These are phyloP conservation scores for Epizoanthus fatuus DNA, from an alignment of 92 coral and sea anemone species.

Conservation along the genomic window DNA sequence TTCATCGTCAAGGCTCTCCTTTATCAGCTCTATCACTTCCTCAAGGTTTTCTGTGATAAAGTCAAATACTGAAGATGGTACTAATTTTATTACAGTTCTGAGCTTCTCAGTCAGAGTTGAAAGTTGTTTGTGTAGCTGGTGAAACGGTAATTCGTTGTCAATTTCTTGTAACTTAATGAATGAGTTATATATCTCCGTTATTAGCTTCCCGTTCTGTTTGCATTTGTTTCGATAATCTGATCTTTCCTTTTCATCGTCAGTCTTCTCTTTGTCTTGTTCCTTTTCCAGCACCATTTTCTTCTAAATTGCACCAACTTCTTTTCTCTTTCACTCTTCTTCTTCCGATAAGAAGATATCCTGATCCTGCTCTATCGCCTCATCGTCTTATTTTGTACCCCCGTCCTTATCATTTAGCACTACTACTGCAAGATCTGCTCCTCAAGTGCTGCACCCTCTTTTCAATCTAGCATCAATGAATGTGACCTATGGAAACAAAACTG, in stretches of 20 bases:
- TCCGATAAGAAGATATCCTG: too few species aligned
- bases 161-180: background rate
- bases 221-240: background rate
- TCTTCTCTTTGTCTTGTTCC: background rate
- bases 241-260: background rate
- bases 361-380: too few species aligned
- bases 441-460: too few species aligned
- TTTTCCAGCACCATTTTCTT: background rate
- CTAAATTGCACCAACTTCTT: background rate
- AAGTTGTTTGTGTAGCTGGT: background rate
- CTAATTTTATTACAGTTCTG: background rate
- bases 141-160: background rate
- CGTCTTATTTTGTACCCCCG: too few species aligned
- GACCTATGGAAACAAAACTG: too few species aligned
- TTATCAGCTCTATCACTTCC: background rate
- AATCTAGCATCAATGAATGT: too few species aligned
- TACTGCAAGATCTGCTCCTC: too few species aligned
- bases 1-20: background rate
- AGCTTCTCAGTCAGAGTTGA: background rate
- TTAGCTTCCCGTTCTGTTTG: background rate
- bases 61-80: background rate
- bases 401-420: too few species aligned
- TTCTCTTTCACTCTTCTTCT: background rate
- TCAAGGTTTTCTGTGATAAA: background rate
- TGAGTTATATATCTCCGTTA: background rate